Evolutionary conservation across 1,140 invertebrate genomes (phyloP).

Genomic region (Phthorimaea operculella): DNA sequence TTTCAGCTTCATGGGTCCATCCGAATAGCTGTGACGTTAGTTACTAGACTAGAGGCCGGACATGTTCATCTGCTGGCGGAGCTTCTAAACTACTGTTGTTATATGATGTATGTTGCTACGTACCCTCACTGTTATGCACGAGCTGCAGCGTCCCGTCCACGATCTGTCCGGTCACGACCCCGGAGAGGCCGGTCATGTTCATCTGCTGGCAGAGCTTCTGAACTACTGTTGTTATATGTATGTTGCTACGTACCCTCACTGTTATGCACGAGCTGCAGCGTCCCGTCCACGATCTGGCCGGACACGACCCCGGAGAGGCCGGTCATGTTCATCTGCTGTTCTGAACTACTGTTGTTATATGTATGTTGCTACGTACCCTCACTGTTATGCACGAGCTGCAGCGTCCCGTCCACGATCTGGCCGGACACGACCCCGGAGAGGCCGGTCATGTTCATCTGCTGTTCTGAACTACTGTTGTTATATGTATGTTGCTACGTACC

Average conservation of each 20-base stretch:
- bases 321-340: slow-evolving; percentile 47
- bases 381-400: slow-evolving; percentile 38
- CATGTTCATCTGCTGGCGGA: slow-evolving; percentile 49
- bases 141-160: slow-evolving; percentile 49
- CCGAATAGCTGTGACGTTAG: no score
- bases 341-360: no score
- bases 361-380: slow-evolving; percentile 26
- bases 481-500: no score
- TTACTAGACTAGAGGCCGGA: no score
- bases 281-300: slow-evolving; percentile 50
- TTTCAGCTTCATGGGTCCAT: no score
- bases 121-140: slow-evolving; percentile 39
- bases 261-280: no score
- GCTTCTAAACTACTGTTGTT: slow-evolving; percentile 56
- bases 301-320: slow-evolving; percentile 45
- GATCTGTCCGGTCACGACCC: slow-evolving; percentile 43
- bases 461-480: no score
- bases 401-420: slow-evolving; percentile 46
- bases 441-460: no score
- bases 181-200: no score
- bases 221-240: no score
- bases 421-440: slow-evolving; percentile 41
- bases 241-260: no score
- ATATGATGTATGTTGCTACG: slow-evolving; percentile 9
- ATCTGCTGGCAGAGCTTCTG: no score